A percentile compares a stretch with the other conserved stretches of the same genome.
phyloP scores from a whole-genome alignment of 2,113 vertebrate species.

The Salvelinus fontinalis region DNA sequence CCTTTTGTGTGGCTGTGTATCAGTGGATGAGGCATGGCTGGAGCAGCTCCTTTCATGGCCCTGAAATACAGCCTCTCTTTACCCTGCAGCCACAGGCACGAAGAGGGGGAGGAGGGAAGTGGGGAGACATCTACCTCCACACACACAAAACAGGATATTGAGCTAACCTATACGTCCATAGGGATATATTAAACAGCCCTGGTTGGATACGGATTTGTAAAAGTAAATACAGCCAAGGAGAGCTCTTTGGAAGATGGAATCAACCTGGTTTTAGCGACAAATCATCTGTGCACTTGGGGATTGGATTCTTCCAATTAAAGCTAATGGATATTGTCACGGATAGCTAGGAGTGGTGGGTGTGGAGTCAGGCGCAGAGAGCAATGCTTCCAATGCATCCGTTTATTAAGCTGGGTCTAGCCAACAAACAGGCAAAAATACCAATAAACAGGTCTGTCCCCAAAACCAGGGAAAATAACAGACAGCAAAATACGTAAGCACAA shows the following conservation, averaged over 20 bases:
- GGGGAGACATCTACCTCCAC: constrained; percentile 10
- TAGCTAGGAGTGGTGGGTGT: no score
- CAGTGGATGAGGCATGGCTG: constrained; percentile 61
- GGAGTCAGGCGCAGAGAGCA: no score
- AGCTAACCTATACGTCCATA: constrained; percentile 55
- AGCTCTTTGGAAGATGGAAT: constrained; percentile 20
- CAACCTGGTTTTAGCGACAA: constrained; percentile 18
- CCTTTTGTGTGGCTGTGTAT: constrained; percentile 68
- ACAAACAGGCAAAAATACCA: no score
- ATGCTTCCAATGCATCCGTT: no score
- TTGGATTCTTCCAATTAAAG: not conserved
- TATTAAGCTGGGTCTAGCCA: no score
- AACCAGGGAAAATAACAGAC: no score
- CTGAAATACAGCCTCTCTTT: constrained; percentile 55
- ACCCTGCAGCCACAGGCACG: constrained; percentile 3
- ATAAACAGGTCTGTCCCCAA: no score
- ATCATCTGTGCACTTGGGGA: not conserved
- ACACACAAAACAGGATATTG: constrained; percentile 56
- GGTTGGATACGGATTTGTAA: constrained; percentile 28
- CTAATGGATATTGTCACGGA: no score
- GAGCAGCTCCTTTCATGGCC: constrained; percentile 48
- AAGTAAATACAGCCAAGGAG: constrained; percentile 26
- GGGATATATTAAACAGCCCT: constrained; percentile 51
- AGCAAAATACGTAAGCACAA: no score
- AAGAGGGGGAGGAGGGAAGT: not conserved